Percentiles rank a stretch among this genome's conserved stretches.
phyloP scores from a whole-genome alignment of 2,888 invertebrate genomes.

The Opisthograptis luteolata region DNA sequence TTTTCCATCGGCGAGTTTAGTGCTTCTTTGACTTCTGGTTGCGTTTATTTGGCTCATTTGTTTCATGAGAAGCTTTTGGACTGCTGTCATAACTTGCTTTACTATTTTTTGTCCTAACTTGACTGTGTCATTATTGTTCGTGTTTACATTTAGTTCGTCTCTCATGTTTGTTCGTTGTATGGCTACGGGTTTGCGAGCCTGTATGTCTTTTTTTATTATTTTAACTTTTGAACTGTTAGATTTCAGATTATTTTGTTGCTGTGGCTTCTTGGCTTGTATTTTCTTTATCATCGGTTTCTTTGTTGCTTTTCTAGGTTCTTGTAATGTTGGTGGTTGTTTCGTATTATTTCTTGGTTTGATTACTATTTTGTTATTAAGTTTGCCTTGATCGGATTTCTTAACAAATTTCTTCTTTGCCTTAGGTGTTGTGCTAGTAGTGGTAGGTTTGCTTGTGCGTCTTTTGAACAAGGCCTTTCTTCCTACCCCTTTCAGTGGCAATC shows the following conservation, averaged over 20 bases:
- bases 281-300: conserved; percentile 9
- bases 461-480: conserved; percentile 8
- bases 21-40: conserved; percentile 17
- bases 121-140: conserved; percentile 26
- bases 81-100: conserved; percentile 48
- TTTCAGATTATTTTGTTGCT: conserved; percentile 2
- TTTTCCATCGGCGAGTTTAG: not conserved
- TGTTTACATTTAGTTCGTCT: conserved; percentile 17
- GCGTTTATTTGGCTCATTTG: conserved; percentile 34
- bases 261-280: conserved; percentile 1
- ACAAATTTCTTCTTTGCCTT: conserved; percentile 10
- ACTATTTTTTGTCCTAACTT: conserved; percentile 40
- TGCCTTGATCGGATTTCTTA: not conserved
- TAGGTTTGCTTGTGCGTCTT: not conserved
- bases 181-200: not conserved
- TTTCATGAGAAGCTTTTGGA: conserved; percentile 48
- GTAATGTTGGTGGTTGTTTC: conserved; percentile 1
- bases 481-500: not conserved
- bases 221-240: conserved; percentile 17
- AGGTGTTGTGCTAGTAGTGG: not conserved
- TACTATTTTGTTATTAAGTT: conserved; percentile 16
- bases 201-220: conserved; percentile 8
- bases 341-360: conserved; percentile 21
- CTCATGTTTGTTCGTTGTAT: not conserved
- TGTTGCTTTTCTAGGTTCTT: conserved; percentile 1